Base-by-base conservation (phyloP, 2,888 invertebrate genomes). In the Stomorhina lunata region DNA sequence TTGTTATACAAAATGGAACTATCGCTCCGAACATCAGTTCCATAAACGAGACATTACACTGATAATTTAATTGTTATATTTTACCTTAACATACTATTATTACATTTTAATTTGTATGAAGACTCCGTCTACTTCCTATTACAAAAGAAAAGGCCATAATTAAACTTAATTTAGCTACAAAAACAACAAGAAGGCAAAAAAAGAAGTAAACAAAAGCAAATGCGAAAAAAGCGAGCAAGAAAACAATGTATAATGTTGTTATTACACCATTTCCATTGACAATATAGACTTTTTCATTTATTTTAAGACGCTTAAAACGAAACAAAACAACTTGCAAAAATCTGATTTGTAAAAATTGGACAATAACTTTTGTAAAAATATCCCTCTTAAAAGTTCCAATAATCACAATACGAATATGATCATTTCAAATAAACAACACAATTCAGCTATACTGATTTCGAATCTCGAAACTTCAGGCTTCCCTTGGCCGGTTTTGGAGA, bases 131-230 rank as follows among this genome's bases (percentile, higher is more conserved):
- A 55, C 45, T 78, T 55, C 55, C 63, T 63, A 77, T 57, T 37
- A 55, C 17, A 9, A 53, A 57, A 57, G 15, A 32, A 57, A 68
- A 45, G 27, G 71, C 78, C 78, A 78, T 78, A 78, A 45, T 63
- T 71, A 48, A 55, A 65, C 78, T 65, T 78, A 78, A 78, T 65
- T 78, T 45, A 55, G 25, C 9, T 55, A 66, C 53, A 37, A 37
- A 29, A 40, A 17, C n/a, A 57, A 53, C 4, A 25, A 40, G 9
- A 45, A 48, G 32, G 34, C 25, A 48, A 48, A 32, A 17, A 17
- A 50, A 50, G n/a, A 10, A 43, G 4, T 43, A 43, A 43, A 4
- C 43, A 43, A 43, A 43, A 4, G 45, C 20, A 12, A 1, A 17
- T 17, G 43, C 15, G 17, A 17, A 7, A 43, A 9, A 43, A 7